Conservation (phyloP, 2,888 invertebrate genomes). For the Megamerina dolium region DNA sequence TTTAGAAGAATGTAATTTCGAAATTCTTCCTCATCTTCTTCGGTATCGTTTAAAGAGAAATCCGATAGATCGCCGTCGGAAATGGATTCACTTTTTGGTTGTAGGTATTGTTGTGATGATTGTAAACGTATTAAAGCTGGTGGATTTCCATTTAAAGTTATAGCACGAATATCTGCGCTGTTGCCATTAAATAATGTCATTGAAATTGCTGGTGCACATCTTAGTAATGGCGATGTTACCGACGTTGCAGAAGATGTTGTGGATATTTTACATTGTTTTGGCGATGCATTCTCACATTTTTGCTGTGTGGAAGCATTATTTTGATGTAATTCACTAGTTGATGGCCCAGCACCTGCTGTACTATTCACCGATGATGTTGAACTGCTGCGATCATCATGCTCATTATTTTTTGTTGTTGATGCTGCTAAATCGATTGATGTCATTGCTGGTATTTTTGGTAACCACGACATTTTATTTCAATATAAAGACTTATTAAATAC, state of each 20-base stretch:
- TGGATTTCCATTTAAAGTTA: constrained; percentile 16
- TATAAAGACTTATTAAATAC: too few relatives aligned
- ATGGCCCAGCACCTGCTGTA: too few relatives aligned
- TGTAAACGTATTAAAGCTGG: constrained; percentile 16
- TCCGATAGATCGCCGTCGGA: constrained; percentile 53
- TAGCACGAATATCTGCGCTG: constrained; percentile 14
- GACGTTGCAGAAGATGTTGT: constrained; percentile 13
- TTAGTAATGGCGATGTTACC: too few relatives aligned
- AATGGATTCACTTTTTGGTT: constrained; percentile 42
- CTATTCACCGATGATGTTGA: too few relatives aligned
- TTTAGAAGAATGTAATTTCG: constrained; percentile 29
- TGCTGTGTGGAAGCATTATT: too few relatives aligned
- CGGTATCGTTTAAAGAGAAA: constrained; percentile 71
- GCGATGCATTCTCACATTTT: constrained; percentile 8
- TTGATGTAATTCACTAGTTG: too few relatives aligned
- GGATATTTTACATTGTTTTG: constrained; percentile 9
- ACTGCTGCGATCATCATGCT: too few relatives aligned
- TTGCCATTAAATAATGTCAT: neutral
- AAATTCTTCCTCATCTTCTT: constrained; percentile 59
- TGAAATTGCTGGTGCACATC: constrained; percentile 22
- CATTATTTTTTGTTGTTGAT: too few relatives aligned
- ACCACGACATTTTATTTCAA: too few relatives aligned
- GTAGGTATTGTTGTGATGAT: constrained; percentile 20
- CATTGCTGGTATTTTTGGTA: neutral
- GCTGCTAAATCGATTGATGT: too few relatives aligned